These are phyloP conservation scores for Chrysopilus asiliformis DNA, from an alignment of 2,888 invertebrate species.

Conservation along the genomic window DNA sequence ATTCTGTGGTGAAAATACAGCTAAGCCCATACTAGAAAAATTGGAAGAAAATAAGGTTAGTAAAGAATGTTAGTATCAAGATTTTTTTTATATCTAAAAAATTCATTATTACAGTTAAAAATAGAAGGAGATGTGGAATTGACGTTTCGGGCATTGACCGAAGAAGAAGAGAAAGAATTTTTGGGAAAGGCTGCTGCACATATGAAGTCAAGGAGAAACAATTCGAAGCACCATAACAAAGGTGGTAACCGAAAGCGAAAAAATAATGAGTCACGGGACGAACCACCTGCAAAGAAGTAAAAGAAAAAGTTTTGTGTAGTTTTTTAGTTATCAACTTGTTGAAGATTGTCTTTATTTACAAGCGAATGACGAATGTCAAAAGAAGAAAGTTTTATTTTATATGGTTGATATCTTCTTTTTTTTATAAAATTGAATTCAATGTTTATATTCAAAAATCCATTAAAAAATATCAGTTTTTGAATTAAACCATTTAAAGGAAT, in stretches of 20 bases:
- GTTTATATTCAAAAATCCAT: no score
- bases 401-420: no score
- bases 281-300: not conserved
- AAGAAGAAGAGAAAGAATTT: slow-evolving; percentile 57
- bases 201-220: slow-evolving; percentile 44
- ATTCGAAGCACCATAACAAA: slow-evolving; percentile 26
- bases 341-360: no score
- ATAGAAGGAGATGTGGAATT: slow-evolving; percentile 38
- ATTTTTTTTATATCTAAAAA: no score
- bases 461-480: no score
- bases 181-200: slow-evolving; percentile 48
- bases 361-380: no score
- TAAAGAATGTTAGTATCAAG: no score
- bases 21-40: slow-evolving; percentile 48
- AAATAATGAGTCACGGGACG: not conserved
- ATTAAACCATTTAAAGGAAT: no score
- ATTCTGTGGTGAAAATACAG: slow-evolving; percentile 53
- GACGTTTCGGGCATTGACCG: slow-evolving; percentile 45
- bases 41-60: slow-evolving; percentile 48
- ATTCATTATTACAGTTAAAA: slow-evolving; percentile 32
- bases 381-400: no score
- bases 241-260: slow-evolving; percentile 2
- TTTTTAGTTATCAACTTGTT: no score
- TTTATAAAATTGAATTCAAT: no score
- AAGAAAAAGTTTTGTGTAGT: no score